A percentile compares a stretch with the other conserved stretches of the same genome.
Conservation (phyloP, 2,797 vertebrate genomes). For the Tiaroga cobitis region DNA sequence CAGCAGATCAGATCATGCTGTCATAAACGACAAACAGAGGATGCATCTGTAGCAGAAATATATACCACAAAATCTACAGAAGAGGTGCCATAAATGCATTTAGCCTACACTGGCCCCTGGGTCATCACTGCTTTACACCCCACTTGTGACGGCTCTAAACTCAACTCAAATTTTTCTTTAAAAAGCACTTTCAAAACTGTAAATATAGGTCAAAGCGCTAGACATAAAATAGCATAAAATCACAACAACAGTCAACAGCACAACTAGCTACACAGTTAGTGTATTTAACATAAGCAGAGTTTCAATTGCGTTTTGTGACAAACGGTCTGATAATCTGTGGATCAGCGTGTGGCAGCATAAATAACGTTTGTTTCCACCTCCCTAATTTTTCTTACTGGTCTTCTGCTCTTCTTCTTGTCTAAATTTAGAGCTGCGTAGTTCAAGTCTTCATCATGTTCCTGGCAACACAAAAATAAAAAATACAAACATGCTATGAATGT, state of each 20-base stretch:
- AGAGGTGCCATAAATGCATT: too few species aligned
- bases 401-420: conserved; percentile 22
- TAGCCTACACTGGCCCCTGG: too few species aligned
- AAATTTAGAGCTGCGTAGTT: conserved; percentile 57
- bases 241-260: not conserved
- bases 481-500: not conserved
- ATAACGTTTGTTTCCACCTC: conserved; percentile 45
- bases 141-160: not conserved
- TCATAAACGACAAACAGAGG: too few species aligned
- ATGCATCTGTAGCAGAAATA: too few species aligned
- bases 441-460: conserved; percentile 8
- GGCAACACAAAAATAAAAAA: not conserved
- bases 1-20: too few species aligned
- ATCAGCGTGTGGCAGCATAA: conserved; percentile 60
- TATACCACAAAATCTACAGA: too few species aligned
- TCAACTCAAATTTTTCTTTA: not conserved
- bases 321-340: not conserved
- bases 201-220: not conserved
- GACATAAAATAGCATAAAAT: not conserved
- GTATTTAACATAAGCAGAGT: not conserved
- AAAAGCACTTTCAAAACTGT: not conserved
- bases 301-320: not conserved
- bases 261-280: not conserved
- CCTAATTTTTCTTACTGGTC: not conserved
- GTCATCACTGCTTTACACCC: not conserved